Evolutionary conservation across 2,888 invertebrate species (phyloP).

Genomic region (Cenopis cana): DNA sequence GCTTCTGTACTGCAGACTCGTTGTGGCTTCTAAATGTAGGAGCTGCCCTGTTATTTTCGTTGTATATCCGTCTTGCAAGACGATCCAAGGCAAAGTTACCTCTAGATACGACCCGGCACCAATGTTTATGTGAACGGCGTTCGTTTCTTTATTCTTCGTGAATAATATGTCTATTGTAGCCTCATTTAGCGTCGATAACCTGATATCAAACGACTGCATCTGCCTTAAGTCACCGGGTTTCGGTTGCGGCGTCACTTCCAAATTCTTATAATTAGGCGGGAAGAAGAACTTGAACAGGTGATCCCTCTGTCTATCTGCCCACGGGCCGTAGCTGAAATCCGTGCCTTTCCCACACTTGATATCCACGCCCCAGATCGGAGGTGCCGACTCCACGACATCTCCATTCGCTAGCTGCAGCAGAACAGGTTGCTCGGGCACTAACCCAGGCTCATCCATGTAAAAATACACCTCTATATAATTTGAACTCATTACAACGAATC

Average conservation of each 20-base stretch:
- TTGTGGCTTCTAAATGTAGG: conserved; percentile 97
- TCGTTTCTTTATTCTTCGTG: conserved; percentile 97
- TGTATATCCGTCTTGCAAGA: conserved; percentile 93
- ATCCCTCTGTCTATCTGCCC: conserved; percentile 99
- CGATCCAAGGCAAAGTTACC: conserved; percentile 98
- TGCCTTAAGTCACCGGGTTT: conserved; percentile 94
- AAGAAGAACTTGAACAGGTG: conserved; percentile 98
- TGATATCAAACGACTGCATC: conserved; percentile 96
- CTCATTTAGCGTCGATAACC: conserved; percentile 95
- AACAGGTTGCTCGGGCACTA: conserved; percentile 96
- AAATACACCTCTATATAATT: conserved; percentile 98
- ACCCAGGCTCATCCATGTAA: conserved; percentile 98
- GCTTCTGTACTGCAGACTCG: conserved; percentile 96
- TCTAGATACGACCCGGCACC: conserved; percentile 98
- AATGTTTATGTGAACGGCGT: conserved; percentile 97
- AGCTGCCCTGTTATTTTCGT: conserved; percentile 97
- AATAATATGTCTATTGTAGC: conserved; percentile 98
- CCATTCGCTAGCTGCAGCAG: conserved; percentile 95
- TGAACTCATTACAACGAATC: conserved; percentile 98
- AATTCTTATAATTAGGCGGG: conserved; percentile 93
- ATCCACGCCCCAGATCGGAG: conserved; percentile 98
- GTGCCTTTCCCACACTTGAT: conserved; percentile 98
- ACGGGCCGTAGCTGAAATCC: conserved; percentile 99
- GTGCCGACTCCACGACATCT: conserved; percentile 96
- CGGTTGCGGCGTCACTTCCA: conserved; percentile 92